Evolutionary conservation across 2,797 vertebrate genomes (phyloP).

Genomic region (Enteromius argenteus): DNA sequence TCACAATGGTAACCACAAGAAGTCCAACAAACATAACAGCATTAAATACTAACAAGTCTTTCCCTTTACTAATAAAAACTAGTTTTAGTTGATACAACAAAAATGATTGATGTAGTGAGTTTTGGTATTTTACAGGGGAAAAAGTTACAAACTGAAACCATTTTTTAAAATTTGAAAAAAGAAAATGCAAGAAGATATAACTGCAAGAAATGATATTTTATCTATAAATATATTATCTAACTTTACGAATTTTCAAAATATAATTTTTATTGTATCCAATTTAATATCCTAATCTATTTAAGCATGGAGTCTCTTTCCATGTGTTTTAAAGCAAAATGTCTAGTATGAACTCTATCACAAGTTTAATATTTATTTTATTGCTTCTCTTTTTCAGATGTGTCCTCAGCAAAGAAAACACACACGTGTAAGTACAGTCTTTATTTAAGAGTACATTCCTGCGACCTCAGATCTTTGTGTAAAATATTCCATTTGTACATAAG

Average conservation of each 20-base stretch:
- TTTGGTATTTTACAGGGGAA: background rate
- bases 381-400: constrained; percentile 81
- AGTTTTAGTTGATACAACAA: background rate
- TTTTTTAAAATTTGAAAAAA: background rate
- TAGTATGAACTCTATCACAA: background rate
- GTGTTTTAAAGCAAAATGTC: background rate
- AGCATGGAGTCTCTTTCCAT: background rate
- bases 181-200: background rate
- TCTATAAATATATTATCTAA: no score
- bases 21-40: background rate
- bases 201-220: background rate
- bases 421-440: constrained; percentile 84
- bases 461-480: background rate
- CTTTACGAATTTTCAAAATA: background rate
- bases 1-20: background rate
- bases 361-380: constrained; percentile 56
- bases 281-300: background rate
- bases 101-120: background rate
- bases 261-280: background rate
- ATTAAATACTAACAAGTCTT: background rate
- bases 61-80: background rate
- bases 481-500: background rate
- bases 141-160: background rate
- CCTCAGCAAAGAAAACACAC: constrained; percentile 91
- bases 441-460: background rate